Conservation (phyloP, 1,140 invertebrate species). For the Drosophila grimshawi region DNA sequence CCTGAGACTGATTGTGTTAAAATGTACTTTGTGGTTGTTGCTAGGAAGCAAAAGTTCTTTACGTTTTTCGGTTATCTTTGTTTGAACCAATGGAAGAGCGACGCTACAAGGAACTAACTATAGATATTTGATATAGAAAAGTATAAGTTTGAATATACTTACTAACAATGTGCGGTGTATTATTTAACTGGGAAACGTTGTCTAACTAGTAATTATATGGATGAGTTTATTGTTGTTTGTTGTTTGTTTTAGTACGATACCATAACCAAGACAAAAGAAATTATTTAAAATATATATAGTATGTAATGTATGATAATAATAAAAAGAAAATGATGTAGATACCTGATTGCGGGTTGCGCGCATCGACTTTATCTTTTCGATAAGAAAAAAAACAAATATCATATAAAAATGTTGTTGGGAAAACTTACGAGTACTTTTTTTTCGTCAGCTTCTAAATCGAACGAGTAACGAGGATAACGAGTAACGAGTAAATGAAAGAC, state of each 20-base stretch:
- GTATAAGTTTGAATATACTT: slow-evolving; percentile 50
- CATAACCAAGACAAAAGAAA: slow-evolving; percentile 64
- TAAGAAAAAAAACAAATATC: slow-evolving; percentile 34
- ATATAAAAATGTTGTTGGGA: slow-evolving; percentile 7
- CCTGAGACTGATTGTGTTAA: slow-evolving; percentile 41
- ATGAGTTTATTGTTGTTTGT: slow-evolving; percentile 30
- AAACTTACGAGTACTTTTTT: slow-evolving; percentile 30
- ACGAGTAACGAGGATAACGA: slow-evolving; percentile 38
- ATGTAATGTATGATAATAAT: slow-evolving; percentile 33
- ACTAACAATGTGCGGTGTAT: slow-evolving; percentile 59
- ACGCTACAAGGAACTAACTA: slow-evolving; percentile 55
- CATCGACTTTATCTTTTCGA: slow-evolving; percentile 49
- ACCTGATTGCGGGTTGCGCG: slow-evolving; percentile 60
- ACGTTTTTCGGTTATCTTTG: slow-evolving; percentile 6
- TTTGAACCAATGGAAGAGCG: slow-evolving; percentile 66
- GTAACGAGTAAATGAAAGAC: slow-evolving; percentile 51
- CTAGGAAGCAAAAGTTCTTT: slow-evolving; percentile 44
- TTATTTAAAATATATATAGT: slow-evolving; percentile 51
- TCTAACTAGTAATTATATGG: slow-evolving; percentile 13
- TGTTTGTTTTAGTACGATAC: slow-evolving; percentile 60
- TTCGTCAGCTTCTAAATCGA: slow-evolving; percentile 48
- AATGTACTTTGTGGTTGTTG: slow-evolving; percentile 11
- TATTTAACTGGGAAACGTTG: slow-evolving; percentile 50
- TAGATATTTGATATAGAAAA: slow-evolving; percentile 9
- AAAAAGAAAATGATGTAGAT: slow-evolving; percentile 70